Base-by-base conservation (phyloP, 2,888 invertebrate genomes). In the Holacanthella duospinosa region DNA sequence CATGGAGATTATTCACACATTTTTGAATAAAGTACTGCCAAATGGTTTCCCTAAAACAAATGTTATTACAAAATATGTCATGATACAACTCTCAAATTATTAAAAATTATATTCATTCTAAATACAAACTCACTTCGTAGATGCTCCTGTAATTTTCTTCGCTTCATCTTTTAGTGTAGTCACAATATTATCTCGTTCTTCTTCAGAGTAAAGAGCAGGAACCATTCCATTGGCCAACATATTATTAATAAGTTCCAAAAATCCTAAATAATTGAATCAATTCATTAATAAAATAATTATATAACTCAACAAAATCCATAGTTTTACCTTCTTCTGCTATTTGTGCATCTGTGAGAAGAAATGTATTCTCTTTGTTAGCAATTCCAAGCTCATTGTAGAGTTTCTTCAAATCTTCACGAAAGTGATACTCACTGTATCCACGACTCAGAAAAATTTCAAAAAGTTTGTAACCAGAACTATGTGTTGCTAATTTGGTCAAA, bases 241-340 rank as follows among this genome's bases (percentile, higher is more conserved):
- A 75, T 93, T 93, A 78, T 94, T 94, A 64, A 93, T 88, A 69
- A 89, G 81, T 78, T 94, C 93, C 64, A 94, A 77, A 76, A 94
- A 93, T 19, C 80, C 80, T 79, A 68, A 21, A 71, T 69, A 65
- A 24, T 70, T 59, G 6, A 21, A 24, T 28, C 29, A 2, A 6
- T 19, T 43, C 19, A 12, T 12, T 12, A 19, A 9, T 43, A 9
- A 12, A 9, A 19, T 43, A 9, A 19, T 43, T 19, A 12, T 43
- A 12, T 43, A 12, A 12, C 9, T 12, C 19, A 12, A 12, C 12
- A 43, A 12, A 19, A 12, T 9, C 87, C 0, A 85, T 80, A 44
- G 28, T 61, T 64, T 61, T 60, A 77, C 78, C 79, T 75, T 80
- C 80, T 70, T 80, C 79, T 16, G 76, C 79, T 1, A 79, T 85